Percentiles rank a stretch among this genome's conserved stretches.
These are phyloP conservation scores for Halocaridina rubra DNA, from an alignment of 2,888 invertebrate species.

Conservation along the genomic window DNA sequence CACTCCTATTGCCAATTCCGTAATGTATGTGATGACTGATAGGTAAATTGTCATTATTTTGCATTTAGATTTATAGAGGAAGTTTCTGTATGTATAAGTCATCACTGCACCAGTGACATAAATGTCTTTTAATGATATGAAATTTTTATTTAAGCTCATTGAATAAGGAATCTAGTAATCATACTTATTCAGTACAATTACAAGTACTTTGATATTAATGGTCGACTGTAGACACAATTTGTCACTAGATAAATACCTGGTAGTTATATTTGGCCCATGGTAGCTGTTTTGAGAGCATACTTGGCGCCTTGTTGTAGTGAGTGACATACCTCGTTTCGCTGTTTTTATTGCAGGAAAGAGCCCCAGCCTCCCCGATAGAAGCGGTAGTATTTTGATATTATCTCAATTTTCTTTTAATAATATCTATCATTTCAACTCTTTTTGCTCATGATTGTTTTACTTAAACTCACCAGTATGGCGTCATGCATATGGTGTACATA, in stretches of 20 bases:
- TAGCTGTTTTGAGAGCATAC: conserved; percentile 36
- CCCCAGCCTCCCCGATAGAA: conserved; percentile 63
- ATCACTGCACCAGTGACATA: too few relatives aligned
- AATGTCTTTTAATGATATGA: too few relatives aligned
- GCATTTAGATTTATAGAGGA: too few relatives aligned
- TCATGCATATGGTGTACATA: conserved; percentile 43
- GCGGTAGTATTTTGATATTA: conserved; percentile 66
- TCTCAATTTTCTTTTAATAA: conserved; percentile 62
- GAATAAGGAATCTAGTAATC: too few relatives aligned
- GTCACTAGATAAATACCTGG: neutral
- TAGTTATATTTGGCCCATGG: conserved; percentile 25
- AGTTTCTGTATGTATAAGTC: too few relatives aligned
- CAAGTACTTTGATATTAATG: too few relatives aligned
- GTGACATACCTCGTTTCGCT: conserved; percentile 57
- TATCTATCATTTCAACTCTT: conserved; percentile 39
- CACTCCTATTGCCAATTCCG: too few relatives aligned
- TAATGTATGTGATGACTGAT: too few relatives aligned
- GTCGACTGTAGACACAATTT: too few relatives aligned
- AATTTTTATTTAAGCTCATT: too few relatives aligned
- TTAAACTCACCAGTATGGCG: conserved; percentile 42
- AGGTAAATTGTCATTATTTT: too few relatives aligned
- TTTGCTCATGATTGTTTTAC: conserved; percentile 52
- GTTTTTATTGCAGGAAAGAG: conserved; percentile 61
- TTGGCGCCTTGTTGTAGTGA: conserved; percentile 50
- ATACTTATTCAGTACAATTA: too few relatives aligned